Percentiles rank a stretch among this genome's conserved stretches.
Evolutionary conservation across 2,113 vertebrate genomes (phyloP).

Genomic region (Benitochromis conjunctus): DNA sequence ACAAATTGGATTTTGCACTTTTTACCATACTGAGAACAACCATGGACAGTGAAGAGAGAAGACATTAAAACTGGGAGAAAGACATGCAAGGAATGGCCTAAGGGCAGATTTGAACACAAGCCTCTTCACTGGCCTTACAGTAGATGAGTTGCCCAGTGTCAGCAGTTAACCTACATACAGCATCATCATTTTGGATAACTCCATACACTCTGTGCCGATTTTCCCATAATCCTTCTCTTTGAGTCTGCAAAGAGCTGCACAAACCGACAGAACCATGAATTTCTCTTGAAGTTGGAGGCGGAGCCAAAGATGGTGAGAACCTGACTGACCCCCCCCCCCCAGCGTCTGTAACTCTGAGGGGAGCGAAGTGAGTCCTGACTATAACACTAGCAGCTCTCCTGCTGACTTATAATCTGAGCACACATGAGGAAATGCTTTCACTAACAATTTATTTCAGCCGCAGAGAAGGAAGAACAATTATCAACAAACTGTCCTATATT

Average conservation of each 20-base stretch:
- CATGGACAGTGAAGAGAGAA: background rate
- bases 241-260: background rate
- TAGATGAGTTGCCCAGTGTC: background rate
- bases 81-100: background rate
- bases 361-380: background rate
- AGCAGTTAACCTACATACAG: background rate
- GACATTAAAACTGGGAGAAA: background rate
- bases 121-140: background rate
- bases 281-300: background rate
- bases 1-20: too few species aligned
- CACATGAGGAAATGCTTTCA: background rate
- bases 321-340: background rate
- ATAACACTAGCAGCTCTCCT: background rate
- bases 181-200: background rate
- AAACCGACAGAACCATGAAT: background rate
- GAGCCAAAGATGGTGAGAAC: background rate
- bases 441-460: background rate
- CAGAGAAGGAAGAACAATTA: background rate
- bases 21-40: background rate
- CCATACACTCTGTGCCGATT: background rate
- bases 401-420: background rate
- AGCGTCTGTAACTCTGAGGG: background rate
- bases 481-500: background rate
- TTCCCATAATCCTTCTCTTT: background rate
- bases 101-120: too few species aligned